Conservation (phyloP, 2,888 invertebrate species). For the Arge pagana region DNA sequence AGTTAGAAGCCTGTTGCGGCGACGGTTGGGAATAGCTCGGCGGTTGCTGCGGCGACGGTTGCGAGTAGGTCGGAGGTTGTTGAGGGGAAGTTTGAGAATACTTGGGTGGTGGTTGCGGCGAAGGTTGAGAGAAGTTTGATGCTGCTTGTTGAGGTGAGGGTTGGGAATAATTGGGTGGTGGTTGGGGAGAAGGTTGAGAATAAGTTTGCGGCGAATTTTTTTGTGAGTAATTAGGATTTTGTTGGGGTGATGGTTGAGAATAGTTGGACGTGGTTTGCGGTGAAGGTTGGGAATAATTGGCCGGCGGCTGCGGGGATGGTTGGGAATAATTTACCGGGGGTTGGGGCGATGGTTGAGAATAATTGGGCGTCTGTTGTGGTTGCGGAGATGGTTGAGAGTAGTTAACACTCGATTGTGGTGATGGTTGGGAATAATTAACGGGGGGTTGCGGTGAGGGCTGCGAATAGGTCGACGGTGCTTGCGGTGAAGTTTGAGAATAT, state of each 20-base stretch:
- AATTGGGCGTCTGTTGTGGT: conserved; percentile 33
- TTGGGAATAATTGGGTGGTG: conserved; percentile 60
- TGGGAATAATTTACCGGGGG: conserved; percentile 40
- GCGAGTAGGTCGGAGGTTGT: conserved; percentile 21
- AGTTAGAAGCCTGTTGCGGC: conserved; percentile 29
- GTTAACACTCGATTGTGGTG: conserved; percentile 14
- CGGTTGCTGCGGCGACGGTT: conserved; percentile 18
- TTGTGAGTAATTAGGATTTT: conserved; percentile 35
- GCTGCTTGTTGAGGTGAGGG: conserved; percentile 63
- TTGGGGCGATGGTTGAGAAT: conserved; percentile 31
- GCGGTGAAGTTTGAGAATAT: conserved; percentile 44
- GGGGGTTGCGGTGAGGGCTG: too few species aligned
- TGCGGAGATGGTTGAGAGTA: conserved; percentile 24
- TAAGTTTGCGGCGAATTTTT: conserved; percentile 39
- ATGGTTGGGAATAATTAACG: conserved; percentile 19
- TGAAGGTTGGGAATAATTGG: conserved; percentile 35
- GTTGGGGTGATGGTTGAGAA: conserved; percentile 19
- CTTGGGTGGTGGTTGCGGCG: conserved; percentile 40
- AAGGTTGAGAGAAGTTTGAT: conserved; percentile 49
- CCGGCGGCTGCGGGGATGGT: conserved; percentile 36
- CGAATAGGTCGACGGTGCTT: conserved; percentile 27
- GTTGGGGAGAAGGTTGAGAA: conserved; percentile 34
- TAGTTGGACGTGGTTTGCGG: conserved; percentile 18
- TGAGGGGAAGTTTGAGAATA: conserved; percentile 43
- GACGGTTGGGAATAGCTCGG: conserved; percentile 41